Evolutionary conservation across 2,888 invertebrate species (phyloP), one percentile per base, ranked within the genome.

Genomic region (Hemithea aestivaria): DNA sequence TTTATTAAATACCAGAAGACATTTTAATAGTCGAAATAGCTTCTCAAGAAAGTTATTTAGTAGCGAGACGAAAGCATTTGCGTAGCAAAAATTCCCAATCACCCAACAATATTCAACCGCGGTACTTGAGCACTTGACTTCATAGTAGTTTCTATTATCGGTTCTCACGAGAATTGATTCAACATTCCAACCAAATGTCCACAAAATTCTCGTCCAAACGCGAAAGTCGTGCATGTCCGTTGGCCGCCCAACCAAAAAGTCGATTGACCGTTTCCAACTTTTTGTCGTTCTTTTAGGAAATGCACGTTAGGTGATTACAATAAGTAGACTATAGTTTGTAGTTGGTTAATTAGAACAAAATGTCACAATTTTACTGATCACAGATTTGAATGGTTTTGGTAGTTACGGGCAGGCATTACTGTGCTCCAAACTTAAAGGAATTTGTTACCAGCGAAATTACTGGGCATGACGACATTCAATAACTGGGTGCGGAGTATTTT

Each of bases 161-260:
- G 76, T 84, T 87, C 87, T 85, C 87, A 85, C 85, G 87, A 84
- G 82, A 85, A 85, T 70, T 75, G 64, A 71, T 65, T 63, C 66
- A 66, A 63, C 76, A 83, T 81, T 82, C 74, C 73, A 56, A 57
- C 55, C 50, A 57, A 71, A 61, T 74, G 77, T 80, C 75, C 68
- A 75, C 73, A 66, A 76, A 74, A 71, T 71, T 73, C 69, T 73
- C 70, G 54, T 66, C 62, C 67, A 81, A 85, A 85, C 60, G 73
- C 75, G 58, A 79, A 77, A 84, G 77, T 87, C 85, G 87, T 87
- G 87, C 87, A 85, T 87, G 66, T 75, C 85, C 72, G 64, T 62
- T 58, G 73, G 66, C 58, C 74, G 67, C 56, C 73, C 68, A 60
- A 75, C 75, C 73, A 73, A 81, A 84, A 83, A 76, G 63, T 63